Percentiles rank a stretch among this genome's conserved stretches.
phyloP scores from a whole-genome alignment of 1,140 invertebrate genomes.

The Hypothenemus hampei region DNA sequence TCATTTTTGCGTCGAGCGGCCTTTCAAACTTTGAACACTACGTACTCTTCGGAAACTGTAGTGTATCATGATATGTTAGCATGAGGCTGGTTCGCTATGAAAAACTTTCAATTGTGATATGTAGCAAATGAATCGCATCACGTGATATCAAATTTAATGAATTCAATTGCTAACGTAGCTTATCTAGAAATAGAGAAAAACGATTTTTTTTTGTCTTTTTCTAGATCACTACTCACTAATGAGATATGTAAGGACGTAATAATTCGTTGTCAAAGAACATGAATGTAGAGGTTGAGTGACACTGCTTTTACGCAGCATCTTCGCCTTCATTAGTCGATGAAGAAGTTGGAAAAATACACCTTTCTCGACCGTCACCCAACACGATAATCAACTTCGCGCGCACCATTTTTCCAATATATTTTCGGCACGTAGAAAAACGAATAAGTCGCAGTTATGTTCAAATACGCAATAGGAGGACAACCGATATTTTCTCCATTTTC shows the following conservation, averaged over 20 bases:
- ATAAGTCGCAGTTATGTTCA: too few species aligned
- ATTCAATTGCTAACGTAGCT: neutral
- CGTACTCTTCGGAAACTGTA: conserved; percentile 6
- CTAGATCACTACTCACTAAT: conserved; percentile 6
- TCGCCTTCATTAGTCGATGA: conserved; percentile 7
- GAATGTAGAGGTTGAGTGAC: conserved; percentile 1
- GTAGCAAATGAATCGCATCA: too few species aligned
- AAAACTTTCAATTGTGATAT: too few species aligned
- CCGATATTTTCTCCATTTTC: too few species aligned
- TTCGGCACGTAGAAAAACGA: conserved; percentile 21
- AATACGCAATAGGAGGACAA: too few species aligned
- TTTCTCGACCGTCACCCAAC: conserved; percentile 32
- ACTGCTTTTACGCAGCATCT: conserved; percentile 23
- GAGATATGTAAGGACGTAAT: conserved; percentile 23
- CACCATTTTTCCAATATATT: conserved; percentile 15
- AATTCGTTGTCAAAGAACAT: conserved; percentile 29
- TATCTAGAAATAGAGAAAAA: neutral
- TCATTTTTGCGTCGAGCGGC: conserved; percentile 26
- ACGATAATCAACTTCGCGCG: conserved; percentile 14
- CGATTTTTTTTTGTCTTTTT: neutral
- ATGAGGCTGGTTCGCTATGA: conserved; percentile 16
- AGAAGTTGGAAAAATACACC: conserved; percentile 36
- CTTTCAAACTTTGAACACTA: conserved; percentile 4
- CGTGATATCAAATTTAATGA: too few species aligned
- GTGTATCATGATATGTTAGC: conserved; percentile 30